Base-by-base conservation (phyloP, 2,888 invertebrate genomes). In the Archips xylosteana region DNA sequence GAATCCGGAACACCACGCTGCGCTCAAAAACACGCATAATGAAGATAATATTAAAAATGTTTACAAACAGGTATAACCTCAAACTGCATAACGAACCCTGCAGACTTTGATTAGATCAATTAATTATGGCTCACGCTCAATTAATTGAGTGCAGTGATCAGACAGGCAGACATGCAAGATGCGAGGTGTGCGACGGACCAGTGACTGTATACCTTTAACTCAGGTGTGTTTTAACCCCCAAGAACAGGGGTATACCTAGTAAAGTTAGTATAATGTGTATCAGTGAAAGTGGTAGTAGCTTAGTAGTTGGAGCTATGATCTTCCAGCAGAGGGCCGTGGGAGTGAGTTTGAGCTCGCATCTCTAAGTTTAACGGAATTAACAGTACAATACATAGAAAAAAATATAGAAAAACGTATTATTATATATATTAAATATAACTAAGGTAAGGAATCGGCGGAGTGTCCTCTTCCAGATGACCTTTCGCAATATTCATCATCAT, bases 171-270 rank as follows among this genome's bases (percentile, higher is more conserved):
- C 45, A 13, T 65, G 70, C 79, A 76, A 45, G 65, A 90, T 89
- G 90, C 83, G 84, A 42, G 76, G 77, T 6, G 81, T 79, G 49
- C 83, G 82, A 49, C 76, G 79, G 4, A 15, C 10, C 4, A 81
- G 83, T n/a, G 85, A 87, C 78, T 88, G 89, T 78, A 90, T 92
- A 71, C 92, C 91, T 61, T 82, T 93, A 2, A 92, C 92, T n/a
- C 80, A 88, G 92, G 92, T 92, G 65, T 36, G 65, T 65, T 36
- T 15, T 15, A 12, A 49, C 5, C 4, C 47, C n/a, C 3, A 49
- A 49, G 3, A 49, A 49, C 13, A 49, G n/a, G 13, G 13, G 47
- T 13, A 23, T 23, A n/a, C n/a, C n/a, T n/a, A n/a, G n/a, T n/a
- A n/a, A n/a, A 23, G 47, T 47, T 47, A n/a, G n/a, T n/a, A 9